Base-by-base conservation (phyloP, 2,888 invertebrate species). In the Drosophila prolongata region DNA sequence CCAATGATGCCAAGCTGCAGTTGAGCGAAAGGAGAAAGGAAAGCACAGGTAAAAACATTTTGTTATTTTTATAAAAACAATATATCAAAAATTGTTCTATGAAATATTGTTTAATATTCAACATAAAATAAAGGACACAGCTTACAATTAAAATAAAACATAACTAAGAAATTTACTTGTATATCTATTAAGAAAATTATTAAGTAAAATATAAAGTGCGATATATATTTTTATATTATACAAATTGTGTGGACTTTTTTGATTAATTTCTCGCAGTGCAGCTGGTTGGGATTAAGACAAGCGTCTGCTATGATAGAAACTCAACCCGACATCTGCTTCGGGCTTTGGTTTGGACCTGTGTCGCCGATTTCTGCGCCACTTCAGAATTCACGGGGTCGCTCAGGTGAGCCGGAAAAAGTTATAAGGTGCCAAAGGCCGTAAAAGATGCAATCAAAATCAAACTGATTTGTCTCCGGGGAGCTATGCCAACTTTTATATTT, bases 381-480 rank as follows among this genome's bases (percentile, higher is more conserved):
- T 52, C 24, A 67, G 46, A 27, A 35, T 62, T 62, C 50, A 68
- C 71, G 76, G 49, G 55, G 50, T 13, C 53, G 14, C 37, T 16
- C 55, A 49, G 54, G 58, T 53, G 49, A 57, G 55, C 42, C 64
- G 59, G 66, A 62, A 67, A 78, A 82, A 72, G 75, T 88, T 86
- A 86, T 79, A 88, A 88, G 88, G 88, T 86, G 86, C 80, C 87
- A 88, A 88, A 80, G 80, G 88, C 77, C 80, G 76, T 87, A 86
- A 88, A 84, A 87, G 88, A 71, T 82, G 88, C 87, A 79, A 88
- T 88, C 89, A 88, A 87, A 87, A 80, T 87, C 87, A 88, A 87
- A 88, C 89, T 87, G 86, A 87, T 87, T 87, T 86, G 86, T 88
- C 86, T 77, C 84, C 72, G 55, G 87, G 86, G 86, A 84, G 77